Evolutionary conservation across 2,113 vertebrate species (phyloP).

Genomic region (Pardalotus punctatus): DNA sequence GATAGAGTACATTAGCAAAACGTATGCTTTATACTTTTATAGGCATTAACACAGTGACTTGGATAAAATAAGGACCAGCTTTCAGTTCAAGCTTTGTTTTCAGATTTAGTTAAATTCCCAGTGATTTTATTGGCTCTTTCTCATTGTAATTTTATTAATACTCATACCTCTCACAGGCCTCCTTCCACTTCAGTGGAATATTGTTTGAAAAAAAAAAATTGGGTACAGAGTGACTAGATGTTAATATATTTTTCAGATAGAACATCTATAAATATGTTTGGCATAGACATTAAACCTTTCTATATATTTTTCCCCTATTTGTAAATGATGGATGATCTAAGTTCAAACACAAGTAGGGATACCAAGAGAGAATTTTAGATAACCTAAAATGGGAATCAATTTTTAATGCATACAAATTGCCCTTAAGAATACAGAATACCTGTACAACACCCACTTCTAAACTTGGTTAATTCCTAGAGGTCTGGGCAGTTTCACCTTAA

Average conservation of each 20-base stretch:
- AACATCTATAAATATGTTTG: neutral
- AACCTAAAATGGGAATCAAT: neutral
- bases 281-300: neutral
- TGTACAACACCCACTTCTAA: neutral
- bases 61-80: neutral
- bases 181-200: neutral
- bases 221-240: neutral
- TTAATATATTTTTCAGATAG: neutral
- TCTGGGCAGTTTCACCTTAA: neutral
- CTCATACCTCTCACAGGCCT: neutral
- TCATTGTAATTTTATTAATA: neutral
- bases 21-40: neutral
- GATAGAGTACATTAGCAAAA: constrained; percentile 3
- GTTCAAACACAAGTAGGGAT: neutral
- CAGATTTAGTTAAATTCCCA: neutral
- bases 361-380: neutral
- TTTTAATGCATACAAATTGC: neutral
- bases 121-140: neutral
- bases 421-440: neutral
- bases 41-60: neutral
- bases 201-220: neutral
- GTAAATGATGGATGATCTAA: neutral
- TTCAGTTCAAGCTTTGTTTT: neutral
- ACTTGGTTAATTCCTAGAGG: neutral
- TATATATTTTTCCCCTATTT: neutral